phyloP scores from a whole-genome alignment of 2,113 vertebrate species.

The Amblyopsis rosae region DNA sequence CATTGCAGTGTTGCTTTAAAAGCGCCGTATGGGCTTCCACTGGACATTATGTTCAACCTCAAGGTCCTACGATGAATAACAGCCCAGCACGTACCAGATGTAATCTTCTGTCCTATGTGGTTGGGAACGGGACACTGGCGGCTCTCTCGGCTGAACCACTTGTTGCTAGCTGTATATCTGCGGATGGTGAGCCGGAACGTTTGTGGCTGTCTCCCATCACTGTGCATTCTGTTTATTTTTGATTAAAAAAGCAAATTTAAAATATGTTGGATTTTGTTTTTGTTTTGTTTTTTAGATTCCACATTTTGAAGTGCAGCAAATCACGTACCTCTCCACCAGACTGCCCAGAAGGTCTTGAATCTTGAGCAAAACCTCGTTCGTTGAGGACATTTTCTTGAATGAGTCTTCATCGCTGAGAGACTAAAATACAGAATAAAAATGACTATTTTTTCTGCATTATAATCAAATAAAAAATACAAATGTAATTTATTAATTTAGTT shows the following conservation, averaged over 20 bases:
- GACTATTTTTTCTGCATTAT: not conserved
- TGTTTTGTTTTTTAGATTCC: not conserved
- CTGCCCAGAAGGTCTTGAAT: constrained; percentile 79
- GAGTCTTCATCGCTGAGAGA: constrained; percentile 94
- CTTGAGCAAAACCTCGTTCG: constrained; percentile 79
- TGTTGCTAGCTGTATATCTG: constrained; percentile 67
- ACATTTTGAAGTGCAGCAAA: not conserved
- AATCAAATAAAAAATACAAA: not conserved
- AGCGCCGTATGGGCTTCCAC: not conserved
- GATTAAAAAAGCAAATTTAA: not conserved
- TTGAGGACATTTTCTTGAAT: constrained; percentile 85
- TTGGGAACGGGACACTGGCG: constrained; percentile 84
- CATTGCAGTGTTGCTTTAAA: too few species aligned
- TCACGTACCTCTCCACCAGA: constrained; percentile 80
- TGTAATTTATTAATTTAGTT: too few species aligned
- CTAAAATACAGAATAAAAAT: constrained; percentile 62
- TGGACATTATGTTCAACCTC: not conserved
- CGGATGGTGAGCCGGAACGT: constrained; percentile 83
- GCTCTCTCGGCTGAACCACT: constrained; percentile 82
- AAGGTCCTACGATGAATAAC: too few species aligned
- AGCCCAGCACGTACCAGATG: constrained; percentile 65
- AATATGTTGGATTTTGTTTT: too few species aligned
- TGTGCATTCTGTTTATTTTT: constrained; percentile 72
- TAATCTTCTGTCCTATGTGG: constrained; percentile 78
- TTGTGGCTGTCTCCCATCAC: constrained; percentile 83